Percentiles rank a stretch among this genome's conserved stretches.
Evolutionary conservation across 2,797 vertebrate species (phyloP).

Genomic region (Todus mexicanus): DNA sequence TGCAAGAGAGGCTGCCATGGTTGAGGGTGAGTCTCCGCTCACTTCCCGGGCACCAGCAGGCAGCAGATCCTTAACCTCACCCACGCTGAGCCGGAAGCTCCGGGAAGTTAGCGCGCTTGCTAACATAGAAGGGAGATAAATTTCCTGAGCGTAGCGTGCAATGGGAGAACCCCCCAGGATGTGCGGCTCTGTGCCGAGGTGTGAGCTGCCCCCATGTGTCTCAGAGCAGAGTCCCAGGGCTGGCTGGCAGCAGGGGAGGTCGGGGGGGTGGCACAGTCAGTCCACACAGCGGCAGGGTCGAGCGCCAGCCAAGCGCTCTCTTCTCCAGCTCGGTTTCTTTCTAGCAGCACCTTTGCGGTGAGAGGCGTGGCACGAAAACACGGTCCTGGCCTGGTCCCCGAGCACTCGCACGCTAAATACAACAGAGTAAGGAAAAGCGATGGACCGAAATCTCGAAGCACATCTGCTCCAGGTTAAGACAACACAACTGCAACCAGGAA

Average conservation of each 20-base stretch:
- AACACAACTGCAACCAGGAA: not conserved
- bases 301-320: rapidly evolving
- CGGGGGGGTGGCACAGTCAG: not conserved
- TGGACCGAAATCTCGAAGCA: not conserved
- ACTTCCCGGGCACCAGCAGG: not conserved
- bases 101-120: not conserved
- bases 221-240: rapidly evolving
- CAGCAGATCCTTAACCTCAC: not conserved
- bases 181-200: not conserved
- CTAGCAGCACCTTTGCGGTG: not conserved
- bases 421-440: not conserved
- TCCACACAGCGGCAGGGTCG: rapidly evolving
- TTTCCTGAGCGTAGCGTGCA: not conserved
- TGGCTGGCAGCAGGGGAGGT: not conserved
- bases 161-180: not conserved
- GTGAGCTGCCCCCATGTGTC: no score
- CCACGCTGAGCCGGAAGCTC: rapidly evolving
- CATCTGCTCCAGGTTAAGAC: constrained; percentile 55
- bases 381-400: not conserved
- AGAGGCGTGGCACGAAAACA: not conserved
- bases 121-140: not conserved
- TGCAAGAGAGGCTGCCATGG: not conserved
- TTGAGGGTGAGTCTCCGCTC: not conserved
- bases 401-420: not conserved
- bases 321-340: not conserved